Base-by-base conservation (phyloP, 2,797 vertebrate genomes). In the Tachyglossus aculeatus region DNA sequence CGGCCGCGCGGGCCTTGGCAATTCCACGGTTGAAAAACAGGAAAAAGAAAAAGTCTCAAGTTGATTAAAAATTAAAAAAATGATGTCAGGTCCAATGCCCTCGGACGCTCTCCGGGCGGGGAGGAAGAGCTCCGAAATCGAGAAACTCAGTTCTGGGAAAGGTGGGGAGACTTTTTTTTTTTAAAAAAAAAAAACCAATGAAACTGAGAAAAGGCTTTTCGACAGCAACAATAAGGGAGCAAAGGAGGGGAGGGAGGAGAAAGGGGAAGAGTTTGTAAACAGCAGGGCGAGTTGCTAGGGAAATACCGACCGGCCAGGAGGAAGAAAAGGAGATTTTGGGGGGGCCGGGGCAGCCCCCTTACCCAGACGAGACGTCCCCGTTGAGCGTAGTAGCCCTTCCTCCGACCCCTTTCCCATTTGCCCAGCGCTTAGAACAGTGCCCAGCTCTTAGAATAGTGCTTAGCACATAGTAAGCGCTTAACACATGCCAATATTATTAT, bases 251-350 rank as follows among this genome's bases (percentile, higher is more conserved):
- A 29, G 14, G 14, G 25, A n/a, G 24, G 8, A 47, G 44, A 29
- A 47, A 18, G 29, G 4, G 19, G 29, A 47, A 18, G 24, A 15
- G 15, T 27, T 47, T 9, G 4, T 47, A 27, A 47, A 27, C 24
- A 47, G 44, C 15, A 47, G 24, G 44, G 7, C 14, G 29, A 9
- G 19, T 18, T 18, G 44, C 24, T 29, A 47, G 44, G 44, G 29
- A 47, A 27, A 5, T 16, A 60, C 39, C 22, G 54, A 11, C 21
- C 3, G 27, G 25, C 32, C 11, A 29, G 52, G 37, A 18, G 15
- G 2, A 52, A 83, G 77, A 69, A 77, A 67, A 9, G 9, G 13
- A 12, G 36, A 62, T 25, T 38, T 38, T 29, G 22, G 8, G 10
- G 34, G 31, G 19, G 62, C 41, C 71, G 37, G 0, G 24, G 24